Evolutionary conservation across 2,113 vertebrate genomes (phyloP), one percentile per base, ranked within the genome.

Genomic region (Phalacrocorax brasilianus): DNA sequence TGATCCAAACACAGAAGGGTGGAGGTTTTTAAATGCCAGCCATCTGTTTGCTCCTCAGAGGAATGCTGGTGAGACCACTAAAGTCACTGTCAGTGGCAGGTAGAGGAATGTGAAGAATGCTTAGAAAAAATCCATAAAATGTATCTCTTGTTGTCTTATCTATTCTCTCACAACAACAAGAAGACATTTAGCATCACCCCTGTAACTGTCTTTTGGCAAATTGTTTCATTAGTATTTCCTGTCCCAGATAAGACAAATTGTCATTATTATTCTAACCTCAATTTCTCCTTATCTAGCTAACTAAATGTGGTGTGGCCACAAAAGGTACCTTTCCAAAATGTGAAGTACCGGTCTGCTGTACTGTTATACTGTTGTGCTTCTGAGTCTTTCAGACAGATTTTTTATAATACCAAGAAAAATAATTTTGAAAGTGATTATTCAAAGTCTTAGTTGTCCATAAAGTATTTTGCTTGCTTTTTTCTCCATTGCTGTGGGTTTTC

Each of bases 81-180:
- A 74, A 93, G 91, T 85, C 89, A 68, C 53, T 56, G 40, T 66
- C 79, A 56, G 71, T 77, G 67, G 62, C 76, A 96, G 87, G 92
- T 93, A 95, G 55, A 94, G 72, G 88, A 95, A 97, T 97, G 93
- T 80, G 73, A 96, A 76, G 91, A 95, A 94, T 89, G 95, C 81
- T 91, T 95, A 89, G 79, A 77, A 90, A 95, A 95, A 97, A 93
- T 88, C 78, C 55, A 44, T 83, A 89, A 92, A 96, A 91, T 63
- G 32, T 58, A 24, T 90, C 67, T 55, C 73, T 91, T 95, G 85
- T 95, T 96, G 94, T 89, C 96, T 93, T 96, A 94, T 94, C 93
- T 96, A 59, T 78, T 76, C 61, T 89, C 55, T 95, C 82, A 91
- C 74, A 92, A 77, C 77, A 90, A 35, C 23, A 92, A 82, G 32